Percentiles rank a stretch among this genome's conserved stretches.
Evolutionary conservation across 2,797 vertebrate genomes (phyloP).

Genomic region (Rhadinocentrus ornatus): DNA sequence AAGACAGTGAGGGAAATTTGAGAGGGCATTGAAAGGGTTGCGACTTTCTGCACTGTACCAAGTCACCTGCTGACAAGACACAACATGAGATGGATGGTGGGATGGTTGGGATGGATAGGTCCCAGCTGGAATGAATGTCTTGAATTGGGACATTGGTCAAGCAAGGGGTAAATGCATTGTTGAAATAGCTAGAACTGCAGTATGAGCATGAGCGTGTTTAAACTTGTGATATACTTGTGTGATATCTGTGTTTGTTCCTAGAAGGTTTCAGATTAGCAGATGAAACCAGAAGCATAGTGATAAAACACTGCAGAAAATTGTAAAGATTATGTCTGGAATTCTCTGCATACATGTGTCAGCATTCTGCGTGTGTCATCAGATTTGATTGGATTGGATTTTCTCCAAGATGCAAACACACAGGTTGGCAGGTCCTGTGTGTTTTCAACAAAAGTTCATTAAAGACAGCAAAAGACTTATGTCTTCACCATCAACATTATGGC

Average conservation of each 20-base stretch:
- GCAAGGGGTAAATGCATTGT: slow-evolving; percentile 36
- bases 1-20: slow-evolving; percentile 56
- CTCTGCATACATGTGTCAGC: slow-evolving; percentile 57
- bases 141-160: slow-evolving; percentile 18
- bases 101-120: slow-evolving; percentile 47
- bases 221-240: slow-evolving; percentile 8
- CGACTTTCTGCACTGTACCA: slow-evolving; percentile 55
- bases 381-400: too few species aligned
- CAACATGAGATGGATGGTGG: slow-evolving; percentile 52
- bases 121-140: slow-evolving; percentile 42
- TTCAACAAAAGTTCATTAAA: too few species aligned
- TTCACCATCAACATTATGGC: too few species aligned
- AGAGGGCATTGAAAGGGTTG: slow-evolving; percentile 66
- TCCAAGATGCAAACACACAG: too few species aligned
- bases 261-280: neutral
- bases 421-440: too few species aligned
- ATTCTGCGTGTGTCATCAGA: slow-evolving; percentile 35
- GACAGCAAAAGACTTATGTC: too few species aligned
- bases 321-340: slow-evolving; percentile 56
- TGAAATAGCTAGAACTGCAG: slow-evolving; percentile 26
- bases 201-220: slow-evolving; percentile 21
- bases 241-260: slow-evolving; percentile 29
- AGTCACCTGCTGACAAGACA: slow-evolving; percentile 58
- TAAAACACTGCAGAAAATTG: slow-evolving; percentile 35
- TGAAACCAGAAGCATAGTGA: slow-evolving; percentile 22